These are phyloP conservation scores for Channa striata DNA, from an alignment of 2,797 vertebrate genomes.

Conservation along the genomic window DNA sequence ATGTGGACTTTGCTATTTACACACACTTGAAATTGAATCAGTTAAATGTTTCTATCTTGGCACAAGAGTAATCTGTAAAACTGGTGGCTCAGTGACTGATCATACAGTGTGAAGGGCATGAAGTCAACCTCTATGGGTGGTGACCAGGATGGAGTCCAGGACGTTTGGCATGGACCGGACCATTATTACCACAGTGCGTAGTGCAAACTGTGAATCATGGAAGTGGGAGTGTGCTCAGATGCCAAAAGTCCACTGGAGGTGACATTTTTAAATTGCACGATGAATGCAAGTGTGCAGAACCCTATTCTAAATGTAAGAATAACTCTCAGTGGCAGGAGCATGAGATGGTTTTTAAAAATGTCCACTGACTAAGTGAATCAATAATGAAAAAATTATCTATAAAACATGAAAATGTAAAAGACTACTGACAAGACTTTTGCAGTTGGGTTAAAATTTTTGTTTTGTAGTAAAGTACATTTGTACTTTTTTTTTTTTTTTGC, in stretches of 20 bases:
- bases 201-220: neutral
- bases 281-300: neutral
- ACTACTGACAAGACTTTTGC: too few species aligned
- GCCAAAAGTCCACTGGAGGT: too few species aligned
- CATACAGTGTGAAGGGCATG: neutral
- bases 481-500: neutral
- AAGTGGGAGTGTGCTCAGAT: neutral
- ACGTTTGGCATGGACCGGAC: neutral
- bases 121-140: neutral
- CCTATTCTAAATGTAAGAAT: neutral
- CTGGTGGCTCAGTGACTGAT: neutral
- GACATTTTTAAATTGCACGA: neutral
- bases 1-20: too few species aligned
- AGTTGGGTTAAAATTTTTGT: too few species aligned
- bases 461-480: too few species aligned
- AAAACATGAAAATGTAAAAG: too few species aligned
- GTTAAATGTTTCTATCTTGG: neutral
- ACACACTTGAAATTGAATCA: too few species aligned
- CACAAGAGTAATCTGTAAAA: neutral
- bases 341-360: neutral
- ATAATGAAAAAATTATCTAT: too few species aligned
- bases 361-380: neutral
- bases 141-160: neutral
- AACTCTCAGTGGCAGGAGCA: too few species aligned
- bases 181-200: neutral